Percentiles rank a stretch among this genome's conserved stretches.
Evolutionary conservation across 1,140 invertebrate genomes (phyloP).

Genomic region (Saccostrea echinata): DNA sequence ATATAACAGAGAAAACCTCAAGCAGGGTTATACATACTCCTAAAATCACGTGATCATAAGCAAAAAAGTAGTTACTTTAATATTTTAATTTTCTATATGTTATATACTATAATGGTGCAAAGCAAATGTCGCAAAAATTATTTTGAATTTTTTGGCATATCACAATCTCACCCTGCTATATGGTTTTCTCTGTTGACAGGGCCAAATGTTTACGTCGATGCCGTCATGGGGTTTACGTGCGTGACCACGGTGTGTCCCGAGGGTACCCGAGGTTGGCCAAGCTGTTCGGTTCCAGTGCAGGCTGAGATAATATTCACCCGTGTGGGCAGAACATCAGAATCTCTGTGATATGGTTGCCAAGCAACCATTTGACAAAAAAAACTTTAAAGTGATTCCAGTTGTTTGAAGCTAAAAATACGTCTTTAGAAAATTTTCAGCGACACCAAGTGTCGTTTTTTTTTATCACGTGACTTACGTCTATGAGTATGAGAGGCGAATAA

Average conservation of each 20-base stretch:
- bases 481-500: slow-evolving; percentile 18
- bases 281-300: slow-evolving; percentile 15
- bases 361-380: slow-evolving; percentile 40
- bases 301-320: slow-evolving; percentile 30
- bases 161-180: slow-evolving; percentile 60
- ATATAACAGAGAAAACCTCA: slow-evolving; percentile 44
- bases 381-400: slow-evolving; percentile 23
- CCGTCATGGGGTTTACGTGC: slow-evolving; percentile 59
- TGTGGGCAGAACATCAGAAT: slow-evolving; percentile 26
- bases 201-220: slow-evolving; percentile 64
- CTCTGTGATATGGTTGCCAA: slow-evolving; percentile 39
- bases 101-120: slow-evolving; percentile 29
- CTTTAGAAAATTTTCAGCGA: not conserved
- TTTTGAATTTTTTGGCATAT: slow-evolving; percentile 44
- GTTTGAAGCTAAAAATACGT: slow-evolving; percentile 13
- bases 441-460: slow-evolving; percentile 27
- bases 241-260: slow-evolving; percentile 39
- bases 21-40: slow-evolving; percentile 26
- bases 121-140: slow-evolving; percentile 31
- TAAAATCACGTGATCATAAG: slow-evolving; percentile 21
- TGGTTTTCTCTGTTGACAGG: slow-evolving; percentile 66
- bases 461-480: slow-evolving; percentile 4
- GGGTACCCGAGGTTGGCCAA: slow-evolving; percentile 6
- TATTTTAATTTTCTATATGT: slow-evolving; percentile 7
- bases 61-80: slow-evolving; percentile 16